phyloP scores from a whole-genome alignment of 2,888 invertebrate genomes.

The Oxytorus armatus region DNA sequence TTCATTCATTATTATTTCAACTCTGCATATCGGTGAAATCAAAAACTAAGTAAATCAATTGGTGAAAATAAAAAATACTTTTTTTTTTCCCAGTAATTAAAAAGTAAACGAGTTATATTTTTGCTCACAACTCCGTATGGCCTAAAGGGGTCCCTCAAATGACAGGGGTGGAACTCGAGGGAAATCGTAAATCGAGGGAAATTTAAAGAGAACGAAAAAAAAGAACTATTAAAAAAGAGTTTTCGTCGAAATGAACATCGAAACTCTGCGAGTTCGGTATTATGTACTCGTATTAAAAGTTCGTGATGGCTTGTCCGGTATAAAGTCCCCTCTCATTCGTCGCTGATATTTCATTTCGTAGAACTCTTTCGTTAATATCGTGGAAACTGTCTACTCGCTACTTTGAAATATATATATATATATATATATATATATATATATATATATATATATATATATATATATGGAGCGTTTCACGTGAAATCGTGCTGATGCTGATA shows the following conservation, averaged over 20 bases:
- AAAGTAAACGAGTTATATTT: conserved; percentile 15
- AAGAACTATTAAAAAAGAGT: conserved; percentile 12
- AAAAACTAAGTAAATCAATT: background rate
- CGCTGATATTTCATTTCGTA: conserved; percentile 15
- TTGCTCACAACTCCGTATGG: background rate
- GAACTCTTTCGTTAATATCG: conserved; percentile 41
- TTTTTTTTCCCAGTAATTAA: background rate
- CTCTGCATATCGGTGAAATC: no score
- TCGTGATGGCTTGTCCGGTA: conserved; percentile 4
- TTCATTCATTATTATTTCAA: no score
- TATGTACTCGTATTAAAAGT: conserved; percentile 35
- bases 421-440: background rate
- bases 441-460: background rate
- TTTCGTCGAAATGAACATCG: conserved; percentile 25
- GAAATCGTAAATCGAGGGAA: conserved; percentile 33
- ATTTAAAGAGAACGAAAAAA: conserved; percentile 18
- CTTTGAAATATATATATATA: background rate
- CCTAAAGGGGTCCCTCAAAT: background rate
- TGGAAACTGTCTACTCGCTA: conserved; percentile 30
- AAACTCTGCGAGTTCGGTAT: conserved; percentile 11
- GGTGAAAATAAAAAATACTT: background rate
- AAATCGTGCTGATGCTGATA: no score
- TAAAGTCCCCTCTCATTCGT: conserved; percentile 30
- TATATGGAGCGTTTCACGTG: background rate
- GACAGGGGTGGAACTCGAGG: conserved; percentile 12